phyloP scores from a whole-genome alignment of 2,888 invertebrate species.

The Zhengitettix transpicula region DNA sequence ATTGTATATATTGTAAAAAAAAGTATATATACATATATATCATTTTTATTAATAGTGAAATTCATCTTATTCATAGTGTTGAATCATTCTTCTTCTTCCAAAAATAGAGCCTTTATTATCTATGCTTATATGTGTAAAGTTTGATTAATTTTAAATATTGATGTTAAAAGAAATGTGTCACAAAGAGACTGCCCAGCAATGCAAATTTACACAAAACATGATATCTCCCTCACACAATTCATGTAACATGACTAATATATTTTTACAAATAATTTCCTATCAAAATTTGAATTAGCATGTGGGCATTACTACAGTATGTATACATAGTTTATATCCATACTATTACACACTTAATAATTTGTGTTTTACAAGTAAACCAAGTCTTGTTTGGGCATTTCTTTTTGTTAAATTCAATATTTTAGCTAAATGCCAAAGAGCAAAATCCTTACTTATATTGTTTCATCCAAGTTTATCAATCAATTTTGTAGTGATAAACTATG shows the following conservation, averaged over 20 bases:
- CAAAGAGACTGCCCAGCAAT: neutral
- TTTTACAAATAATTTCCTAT: neutral
- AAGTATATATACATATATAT: neutral
- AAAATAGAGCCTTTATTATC: neutral
- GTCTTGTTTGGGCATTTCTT: neutral
- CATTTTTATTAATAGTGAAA: neutral
- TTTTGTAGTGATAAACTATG: neutral
- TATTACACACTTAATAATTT: no score
- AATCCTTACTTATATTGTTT: neutral
- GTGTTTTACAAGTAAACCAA: neutral
- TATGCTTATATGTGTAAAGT: neutral
- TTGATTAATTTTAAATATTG: neutral
- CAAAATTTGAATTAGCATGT: neutral
- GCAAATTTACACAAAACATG: neutral
- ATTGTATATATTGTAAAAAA: neutral
- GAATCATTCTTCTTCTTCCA: no score
- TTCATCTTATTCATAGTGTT: neutral
- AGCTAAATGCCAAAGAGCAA: conserved; percentile 11
- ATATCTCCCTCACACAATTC: neutral
- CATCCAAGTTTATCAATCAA: neutral
- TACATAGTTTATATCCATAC: no score
- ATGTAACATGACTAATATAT: neutral
- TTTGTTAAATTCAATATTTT: neutral
- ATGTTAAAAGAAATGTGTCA: neutral
- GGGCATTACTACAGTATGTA: neutral